Evolutionary conservation across 1,140 invertebrate species (phyloP).

Genomic region (Drepana arcuata): DNA sequence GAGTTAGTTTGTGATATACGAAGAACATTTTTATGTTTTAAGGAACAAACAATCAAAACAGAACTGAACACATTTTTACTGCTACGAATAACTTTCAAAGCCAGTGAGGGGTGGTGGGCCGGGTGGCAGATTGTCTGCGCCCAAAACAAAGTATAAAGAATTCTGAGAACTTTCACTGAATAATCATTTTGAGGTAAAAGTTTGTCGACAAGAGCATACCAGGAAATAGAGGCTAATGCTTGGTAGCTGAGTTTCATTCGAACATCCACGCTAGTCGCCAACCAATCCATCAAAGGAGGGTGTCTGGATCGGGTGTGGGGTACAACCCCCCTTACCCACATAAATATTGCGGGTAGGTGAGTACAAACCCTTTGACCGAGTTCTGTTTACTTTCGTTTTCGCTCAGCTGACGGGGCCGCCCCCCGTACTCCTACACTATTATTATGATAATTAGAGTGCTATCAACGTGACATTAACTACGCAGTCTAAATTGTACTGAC

Average conservation of each 20-base stretch:
- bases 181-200: slow-evolving; percentile 60
- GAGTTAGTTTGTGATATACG: slow-evolving; percentile 1
- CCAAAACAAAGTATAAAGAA: slow-evolving; percentile 61
- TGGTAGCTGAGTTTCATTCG: slow-evolving; percentile 50
- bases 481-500: background rate
- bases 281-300: slow-evolving; percentile 69
- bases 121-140: slow-evolving; percentile 24
- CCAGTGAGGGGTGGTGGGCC: slow-evolving; percentile 23
- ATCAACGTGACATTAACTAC: slow-evolving; percentile 33
- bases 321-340: slow-evolving; percentile 56
- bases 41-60: too few species aligned
- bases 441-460: slow-evolving; percentile 68
- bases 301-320: slow-evolving; percentile 55
- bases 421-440: slow-evolving; percentile 57
- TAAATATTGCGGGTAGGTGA: slow-evolving; percentile 71
- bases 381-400: slow-evolving; percentile 74
- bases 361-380: slow-evolving; percentile 73
- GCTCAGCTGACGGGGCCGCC: slow-evolving; percentile 69
- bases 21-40: slow-evolving; percentile 33
- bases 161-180: slow-evolving; percentile 59
- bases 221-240: slow-evolving; percentile 58
- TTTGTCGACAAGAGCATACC: slow-evolving; percentile 40
- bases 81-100: slow-evolving; percentile 30
- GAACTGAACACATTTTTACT: slow-evolving; percentile 40
- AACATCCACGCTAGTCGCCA: slow-evolving; percentile 62